Percentiles rank a stretch among this genome's conserved stretches.
Conservation (phyloP, 2,888 invertebrate species). For the Drosophila quasianomalipes region DNA sequence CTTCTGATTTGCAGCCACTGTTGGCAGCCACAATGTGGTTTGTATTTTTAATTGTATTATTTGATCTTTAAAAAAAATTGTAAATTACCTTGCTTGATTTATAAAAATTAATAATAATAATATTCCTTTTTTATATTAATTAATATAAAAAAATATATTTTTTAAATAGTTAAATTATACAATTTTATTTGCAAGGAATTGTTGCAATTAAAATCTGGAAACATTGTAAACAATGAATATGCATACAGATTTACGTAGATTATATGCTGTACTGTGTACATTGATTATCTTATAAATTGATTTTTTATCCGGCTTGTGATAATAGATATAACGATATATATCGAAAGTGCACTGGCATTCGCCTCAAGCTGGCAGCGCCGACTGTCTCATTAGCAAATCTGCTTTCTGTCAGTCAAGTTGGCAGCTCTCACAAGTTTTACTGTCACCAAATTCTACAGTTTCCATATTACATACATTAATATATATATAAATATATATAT, state of each 20-base stretch:
- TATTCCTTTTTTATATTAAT: background rate
- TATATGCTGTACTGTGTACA: background rate
- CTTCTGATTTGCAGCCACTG: background rate
- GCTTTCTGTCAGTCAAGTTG: constrained; percentile 14
- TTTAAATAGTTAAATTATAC: no score
- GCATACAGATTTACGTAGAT: background rate
- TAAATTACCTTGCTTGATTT: background rate
- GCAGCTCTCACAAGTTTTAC: constrained; percentile 7
- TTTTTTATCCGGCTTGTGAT: no score
- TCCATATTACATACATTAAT: background rate
- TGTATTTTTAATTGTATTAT: background rate
- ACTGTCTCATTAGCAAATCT: background rate
- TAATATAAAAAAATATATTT: background rate
- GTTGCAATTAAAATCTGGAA: no score
- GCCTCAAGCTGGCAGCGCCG: constrained; percentile 14
- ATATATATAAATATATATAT: background rate
- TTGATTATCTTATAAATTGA: background rate
- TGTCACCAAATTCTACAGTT: constrained; percentile 35
- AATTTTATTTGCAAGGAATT: no score
- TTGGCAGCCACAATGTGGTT: no score
- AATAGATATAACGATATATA: no score
- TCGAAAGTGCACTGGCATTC: background rate
- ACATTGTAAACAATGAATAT: no score
- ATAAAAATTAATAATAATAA: background rate
- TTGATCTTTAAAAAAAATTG: background rate